Evolutionary conservation across 1,140 invertebrate genomes (phyloP).

Genomic region (Drosophila kikkawai): DNA sequence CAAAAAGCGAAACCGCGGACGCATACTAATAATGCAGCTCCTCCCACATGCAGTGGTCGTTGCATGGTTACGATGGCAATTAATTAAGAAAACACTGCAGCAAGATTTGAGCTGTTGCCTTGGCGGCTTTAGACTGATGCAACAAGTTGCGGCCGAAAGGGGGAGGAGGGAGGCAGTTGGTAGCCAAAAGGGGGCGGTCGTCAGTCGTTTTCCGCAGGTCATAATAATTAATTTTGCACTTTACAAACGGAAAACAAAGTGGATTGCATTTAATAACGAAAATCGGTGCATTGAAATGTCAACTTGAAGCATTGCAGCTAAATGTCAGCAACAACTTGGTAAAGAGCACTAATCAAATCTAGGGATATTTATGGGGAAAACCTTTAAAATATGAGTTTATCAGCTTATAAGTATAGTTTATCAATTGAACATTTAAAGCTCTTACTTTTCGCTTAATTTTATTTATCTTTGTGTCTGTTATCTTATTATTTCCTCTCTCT

Average conservation of each 20-base stretch:
- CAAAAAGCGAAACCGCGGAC: conserved; percentile 48
- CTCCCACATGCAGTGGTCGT: conserved; percentile 23
- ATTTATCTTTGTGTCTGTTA: neutral
- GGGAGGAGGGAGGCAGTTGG: neutral
- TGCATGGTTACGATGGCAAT: conserved; percentile 66
- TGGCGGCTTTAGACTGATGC: conserved; percentile 14
- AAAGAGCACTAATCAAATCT: conserved; percentile 9
- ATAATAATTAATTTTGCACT: conserved; percentile 51
- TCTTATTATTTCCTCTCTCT: neutral
- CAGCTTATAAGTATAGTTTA: neutral
- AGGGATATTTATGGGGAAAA: neutral
- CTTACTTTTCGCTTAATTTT: too few relatives aligned
- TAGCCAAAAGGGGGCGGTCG: conserved; percentile 8
- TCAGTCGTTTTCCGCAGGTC: conserved; percentile 26
- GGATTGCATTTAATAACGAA: conserved; percentile 30
- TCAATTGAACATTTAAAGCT: too few relatives aligned
- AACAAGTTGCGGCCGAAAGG: conserved; percentile 22
- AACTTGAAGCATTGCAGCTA: conserved; percentile 5
- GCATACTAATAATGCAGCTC: conserved; percentile 21
- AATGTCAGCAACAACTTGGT: conserved; percentile 22
- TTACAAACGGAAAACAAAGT: conserved; percentile 31
- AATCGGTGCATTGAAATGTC: conserved; percentile 25
- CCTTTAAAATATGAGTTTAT: neutral
- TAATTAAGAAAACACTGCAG: conserved; percentile 61
- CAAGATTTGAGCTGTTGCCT: conserved; percentile 43